Conservation (phyloP, 1,140 invertebrate species). For the Theocolax elegans region DNA sequence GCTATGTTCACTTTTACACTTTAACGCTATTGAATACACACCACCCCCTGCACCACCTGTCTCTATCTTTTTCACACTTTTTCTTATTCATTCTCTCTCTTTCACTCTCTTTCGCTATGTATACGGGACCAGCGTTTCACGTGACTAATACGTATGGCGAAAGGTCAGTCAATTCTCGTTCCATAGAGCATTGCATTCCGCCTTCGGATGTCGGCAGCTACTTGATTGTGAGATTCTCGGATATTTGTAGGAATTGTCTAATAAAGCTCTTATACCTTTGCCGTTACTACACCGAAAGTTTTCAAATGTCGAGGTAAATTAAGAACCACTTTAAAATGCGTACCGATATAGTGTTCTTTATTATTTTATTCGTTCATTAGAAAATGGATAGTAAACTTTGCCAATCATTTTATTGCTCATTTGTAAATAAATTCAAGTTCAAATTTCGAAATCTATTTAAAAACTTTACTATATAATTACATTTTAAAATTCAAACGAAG, state of each 20-base stretch:
- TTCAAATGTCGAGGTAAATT: slow-evolving; percentile 5
- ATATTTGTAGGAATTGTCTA: slow-evolving; percentile 11
- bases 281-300: slow-evolving; percentile 8
- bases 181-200: slow-evolving; percentile 24
- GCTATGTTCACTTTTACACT: slow-evolving; percentile 53
- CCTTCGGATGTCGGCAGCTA: background rate
- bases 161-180: slow-evolving; percentile 27
- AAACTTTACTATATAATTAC: no score
- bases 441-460: no score
- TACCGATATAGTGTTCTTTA: no score
- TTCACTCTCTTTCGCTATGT: no score
- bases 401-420: no score
- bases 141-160: slow-evolving; percentile 19
- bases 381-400: no score
- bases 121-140: background rate
- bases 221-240: background rate
- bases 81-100: no score
- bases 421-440: no score
- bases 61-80: slow-evolving; percentile 30
- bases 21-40: slow-evolving; percentile 42
- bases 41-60: slow-evolving; percentile 45
- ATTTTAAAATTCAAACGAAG: background rate
- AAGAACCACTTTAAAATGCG: background rate
- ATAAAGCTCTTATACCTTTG: slow-evolving; percentile 22
- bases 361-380: no score